Base-by-base conservation (phyloP, 2,888 invertebrate genomes). In the Syritta pipiens region DNA sequence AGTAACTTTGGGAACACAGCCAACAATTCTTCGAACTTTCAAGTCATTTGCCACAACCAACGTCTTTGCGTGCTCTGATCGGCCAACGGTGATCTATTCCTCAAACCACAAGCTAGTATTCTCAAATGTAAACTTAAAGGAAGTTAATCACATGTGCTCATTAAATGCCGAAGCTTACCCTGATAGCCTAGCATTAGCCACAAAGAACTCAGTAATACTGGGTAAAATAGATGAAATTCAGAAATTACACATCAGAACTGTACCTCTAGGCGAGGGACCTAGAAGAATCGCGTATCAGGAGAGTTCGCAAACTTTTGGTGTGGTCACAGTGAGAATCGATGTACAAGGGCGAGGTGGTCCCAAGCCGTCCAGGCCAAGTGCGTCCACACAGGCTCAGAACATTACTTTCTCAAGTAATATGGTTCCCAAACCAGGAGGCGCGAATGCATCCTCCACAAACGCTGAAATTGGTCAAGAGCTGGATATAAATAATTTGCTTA, bases 211-310 rank as follows among this genome's bases (percentile, higher is more conserved):
- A 0, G 89, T 89, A 4, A 95, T 98, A 0, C 96, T 99, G 86
- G 98, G 98, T 75, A 98, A 97, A 0, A 98, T 99, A 84, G 99
- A 99, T 89, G 98, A 99, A 89, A 99, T 99, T 82, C 98, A 99
- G 88, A 99, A 99, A 87, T 89, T 99, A 12, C 99, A 99, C 89
- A 99, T 99, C 83, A 91, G 99, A 63, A 98, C 98, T 0, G 97
- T 99, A 14, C 96, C 97, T 0, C 90, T 99, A 1, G 96, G 96
- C 0, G 99, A 99, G 90, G 96, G 97, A 0, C 97, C 98, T 0
- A 90, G 97, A 57, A 91, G 98, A 71, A 98, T 99, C 85, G 95
- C 98, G 0, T 97, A 99, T 88, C 99, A 99, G 87, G 97, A 97
- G 86, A 92, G 92, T 37, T 94, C 97, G 9, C 95, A 96, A 92